Conservation (phyloP, 2,888 invertebrate species). For the Tillus elongatus region DNA sequence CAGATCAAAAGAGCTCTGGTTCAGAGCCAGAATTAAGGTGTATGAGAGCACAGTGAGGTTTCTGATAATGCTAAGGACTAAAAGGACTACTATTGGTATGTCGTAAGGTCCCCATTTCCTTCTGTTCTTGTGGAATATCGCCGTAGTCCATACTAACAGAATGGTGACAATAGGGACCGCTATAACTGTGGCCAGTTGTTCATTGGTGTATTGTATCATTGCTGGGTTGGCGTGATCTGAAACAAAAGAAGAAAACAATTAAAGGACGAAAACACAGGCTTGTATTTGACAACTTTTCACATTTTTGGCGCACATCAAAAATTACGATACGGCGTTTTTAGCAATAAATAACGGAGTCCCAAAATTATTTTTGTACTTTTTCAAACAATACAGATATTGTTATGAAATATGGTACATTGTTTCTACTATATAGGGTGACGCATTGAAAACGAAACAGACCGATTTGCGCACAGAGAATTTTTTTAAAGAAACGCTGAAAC, state of each 20-base stretch:
- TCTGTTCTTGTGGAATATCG: conserved; percentile 45
- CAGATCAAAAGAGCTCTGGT: conserved; percentile 25
- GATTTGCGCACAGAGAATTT: too few species aligned
- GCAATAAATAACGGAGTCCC: too few species aligned
- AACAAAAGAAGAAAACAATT: conserved; percentile 10
- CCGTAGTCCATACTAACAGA: conserved; percentile 43
- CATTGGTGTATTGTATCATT: conserved; percentile 36
- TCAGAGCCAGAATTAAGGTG: conserved; percentile 33
- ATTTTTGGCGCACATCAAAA: too few species aligned
- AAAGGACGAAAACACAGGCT: too few species aligned
- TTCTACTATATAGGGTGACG: too few species aligned
- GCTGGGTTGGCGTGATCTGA: conserved; percentile 10
- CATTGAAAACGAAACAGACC: too few species aligned
- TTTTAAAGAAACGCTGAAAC: too few species aligned
- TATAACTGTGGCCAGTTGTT: conserved; percentile 40
- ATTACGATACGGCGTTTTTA: too few species aligned
- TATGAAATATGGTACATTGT: too few species aligned
- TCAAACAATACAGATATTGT: too few species aligned
- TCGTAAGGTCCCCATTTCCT: conserved; percentile 46
- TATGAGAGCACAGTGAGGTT: conserved; percentile 39
- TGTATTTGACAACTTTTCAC: too few species aligned
- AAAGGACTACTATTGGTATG: conserved; percentile 43
- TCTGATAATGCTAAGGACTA: conserved; percentile 39
- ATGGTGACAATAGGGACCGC: conserved; percentile 42
- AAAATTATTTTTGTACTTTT: too few species aligned